These are phyloP conservation scores for Chloroclysta siterata DNA, from an alignment of 2,888 invertebrate genomes.

Conservation along the genomic window DNA sequence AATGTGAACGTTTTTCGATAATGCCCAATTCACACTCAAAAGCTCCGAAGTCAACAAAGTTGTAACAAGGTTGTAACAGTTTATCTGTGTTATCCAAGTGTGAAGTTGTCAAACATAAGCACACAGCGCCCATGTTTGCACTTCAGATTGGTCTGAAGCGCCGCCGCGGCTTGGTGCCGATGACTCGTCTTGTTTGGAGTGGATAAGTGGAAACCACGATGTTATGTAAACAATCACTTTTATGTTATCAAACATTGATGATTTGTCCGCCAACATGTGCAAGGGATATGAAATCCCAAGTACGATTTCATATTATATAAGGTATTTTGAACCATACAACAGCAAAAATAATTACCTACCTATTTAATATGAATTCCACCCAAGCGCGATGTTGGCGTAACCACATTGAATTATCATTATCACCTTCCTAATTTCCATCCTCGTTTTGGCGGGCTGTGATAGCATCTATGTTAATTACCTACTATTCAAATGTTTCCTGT, in stretches of 20 bases:
- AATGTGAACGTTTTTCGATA: too few relatives aligned
- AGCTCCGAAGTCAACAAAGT: slow-evolving; percentile 13
- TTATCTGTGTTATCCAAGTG: slow-evolving; percentile 17
- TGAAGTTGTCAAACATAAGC: slow-evolving; percentile 24
- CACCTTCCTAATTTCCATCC: too few relatives aligned
- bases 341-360: too few relatives aligned
- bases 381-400: too few relatives aligned
- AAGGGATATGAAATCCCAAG: too few relatives aligned
- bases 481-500: background rate
- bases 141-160: slow-evolving; percentile 10
- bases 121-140: slow-evolving; percentile 11
- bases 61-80: slow-evolving; percentile 13
- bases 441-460: too few relatives aligned
- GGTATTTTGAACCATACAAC: too few relatives aligned
- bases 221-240: slow-evolving; percentile 8
- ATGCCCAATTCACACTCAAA: slow-evolving; percentile 13
- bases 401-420: background rate
- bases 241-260: slow-evolving; percentile 2
- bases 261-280: background rate
- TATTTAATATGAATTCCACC: too few relatives aligned
- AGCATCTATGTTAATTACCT: background rate
- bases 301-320: too few relatives aligned
- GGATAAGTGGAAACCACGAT: slow-evolving; percentile 17
- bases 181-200: slow-evolving; percentile 15
- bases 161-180: slow-evolving; percentile 5